A percentile compares a stretch with the other conserved stretches of the same genome.
Evolutionary conservation across 1,140 invertebrate species (phyloP).

Genomic region (Oryzaephilus surinamensis): DNA sequence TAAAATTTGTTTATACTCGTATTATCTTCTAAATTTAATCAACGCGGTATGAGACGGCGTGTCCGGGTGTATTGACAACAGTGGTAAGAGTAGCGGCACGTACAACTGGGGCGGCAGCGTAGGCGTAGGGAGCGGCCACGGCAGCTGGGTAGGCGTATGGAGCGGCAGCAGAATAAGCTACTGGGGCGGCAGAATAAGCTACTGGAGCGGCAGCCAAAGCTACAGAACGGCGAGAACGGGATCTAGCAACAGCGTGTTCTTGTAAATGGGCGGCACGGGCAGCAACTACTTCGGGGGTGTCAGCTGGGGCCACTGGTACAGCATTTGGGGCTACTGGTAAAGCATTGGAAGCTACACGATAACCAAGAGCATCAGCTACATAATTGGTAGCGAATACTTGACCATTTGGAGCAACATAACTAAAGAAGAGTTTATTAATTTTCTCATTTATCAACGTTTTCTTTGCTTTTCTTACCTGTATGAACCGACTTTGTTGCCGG

Average conservation of each 20-base stretch:
- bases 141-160: slow-evolving; percentile 13
- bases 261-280: slow-evolving; percentile 36
- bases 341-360: slow-evolving; percentile 42
- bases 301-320: slow-evolving; percentile 26
- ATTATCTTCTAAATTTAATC: slow-evolving; percentile 26
- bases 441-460: no score
- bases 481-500: slow-evolving; percentile 44
- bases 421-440: no score
- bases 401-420: slow-evolving; percentile 44
- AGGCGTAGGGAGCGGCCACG: slow-evolving; percentile 28
- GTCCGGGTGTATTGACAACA: slow-evolving; percentile 22
- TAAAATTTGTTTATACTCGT: neutral
- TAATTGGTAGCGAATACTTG: slow-evolving; percentile 41
- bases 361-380: slow-evolving; percentile 40
- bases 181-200: slow-evolving; percentile 16
- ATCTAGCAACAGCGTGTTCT: slow-evolving; percentile 6
- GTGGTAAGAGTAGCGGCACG: slow-evolving; percentile 37
- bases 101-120: slow-evolving; percentile 23
- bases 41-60: slow-evolving; percentile 36
- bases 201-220: no score
- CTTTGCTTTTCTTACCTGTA: no score
- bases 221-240: slow-evolving; percentile 7
- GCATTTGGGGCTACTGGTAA: slow-evolving; percentile 40
- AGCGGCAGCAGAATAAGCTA: slow-evolving; percentile 24
- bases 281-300: slow-evolving; percentile 39